Evolutionary conservation across 1,140 invertebrate genomes (phyloP), one percentile per base, ranked within the genome.

Genomic region (Antheraea mylitta): DNA sequence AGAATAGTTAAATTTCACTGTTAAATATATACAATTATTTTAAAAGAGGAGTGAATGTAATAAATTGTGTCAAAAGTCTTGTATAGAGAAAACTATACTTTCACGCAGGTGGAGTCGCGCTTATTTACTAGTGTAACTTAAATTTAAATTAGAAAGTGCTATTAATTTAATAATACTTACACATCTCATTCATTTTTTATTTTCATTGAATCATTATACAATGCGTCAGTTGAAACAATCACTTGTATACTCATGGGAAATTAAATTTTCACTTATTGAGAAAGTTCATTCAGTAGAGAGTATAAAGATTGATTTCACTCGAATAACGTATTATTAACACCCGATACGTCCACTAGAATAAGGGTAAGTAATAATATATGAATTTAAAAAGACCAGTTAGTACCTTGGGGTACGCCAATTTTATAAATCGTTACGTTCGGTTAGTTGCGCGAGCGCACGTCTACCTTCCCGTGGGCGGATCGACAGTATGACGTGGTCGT

Each of bases 401-500:
- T 66, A 64, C 85, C 83, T 67, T 81, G 85, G 58, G 68, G 62
- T 45, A 81, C 75, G 66, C 82, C 76, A 53, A 66, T 16, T 53
- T 53, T 53, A 6, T 53, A 13, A 16, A 53, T 53, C 45, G 45
- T 53, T 53, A 53, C 5, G 45, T 53, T 53, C 45, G 61, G 66
- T 77, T 30, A 69, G 59, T 42, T 74, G 70, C 79, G 75, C 80
- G 59, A 65, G 77, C 85, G 81, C 87, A 86, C 87, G 86, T 83
- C 87, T 74, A 73, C 68, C 64, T 69, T 73, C n/a, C 74, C 78
- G 88, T 89, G 77, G 86, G 88, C 85, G 85, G 75, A 72, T 70
- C 73, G 77, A 85, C 81, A 74, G 78, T 86, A 81, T 90, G 88
- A 90, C 88, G 86, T 86, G 82, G 62, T 64, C 11, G 77, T 80